These are phyloP conservation scores for Drosophila suboccidentalis DNA, from an alignment of 2,888 invertebrate genomes.

Conservation along the genomic window DNA sequence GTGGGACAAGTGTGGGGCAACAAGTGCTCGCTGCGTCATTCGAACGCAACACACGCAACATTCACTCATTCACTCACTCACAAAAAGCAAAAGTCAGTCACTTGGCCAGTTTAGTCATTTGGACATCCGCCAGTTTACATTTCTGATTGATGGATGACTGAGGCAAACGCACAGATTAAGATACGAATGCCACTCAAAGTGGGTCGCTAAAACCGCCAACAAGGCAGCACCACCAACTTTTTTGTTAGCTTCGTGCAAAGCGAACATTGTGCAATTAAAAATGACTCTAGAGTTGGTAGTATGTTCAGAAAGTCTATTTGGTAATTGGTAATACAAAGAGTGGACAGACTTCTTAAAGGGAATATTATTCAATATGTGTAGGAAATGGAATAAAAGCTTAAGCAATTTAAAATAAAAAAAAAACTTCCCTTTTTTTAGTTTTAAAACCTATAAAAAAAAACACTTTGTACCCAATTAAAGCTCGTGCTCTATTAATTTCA, in stretches of 20 bases:
- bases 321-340: not conserved
- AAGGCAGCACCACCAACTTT: conserved; percentile 12
- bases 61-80: conserved; percentile 25
- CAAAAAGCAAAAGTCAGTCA: conserved; percentile 21
- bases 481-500: too few relatives aligned
- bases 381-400: too few relatives aligned
- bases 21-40: conserved; percentile 73
- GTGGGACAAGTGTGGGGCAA: not conserved
- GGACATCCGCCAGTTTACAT: conserved; percentile 69
- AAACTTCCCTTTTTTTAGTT: too few relatives aligned
- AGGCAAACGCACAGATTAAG: conserved; percentile 58
- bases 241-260: not conserved
- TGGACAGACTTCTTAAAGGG: not conserved
- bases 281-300: not conserved
- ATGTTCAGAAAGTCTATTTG: not conserved
- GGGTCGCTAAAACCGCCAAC: conserved; percentile 58
- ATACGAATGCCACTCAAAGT: conserved; percentile 63
- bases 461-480: too few relatives aligned
- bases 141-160: conserved; percentile 72
- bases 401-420: too few relatives aligned
- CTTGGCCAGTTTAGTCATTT: conserved; percentile 56
- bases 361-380: too few relatives aligned
- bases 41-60: conserved; percentile 33
- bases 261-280: conserved; percentile 2
- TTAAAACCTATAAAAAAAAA: too few relatives aligned